Conservation (phyloP, 2,113 vertebrate species). For the Channa maculata region DNA sequence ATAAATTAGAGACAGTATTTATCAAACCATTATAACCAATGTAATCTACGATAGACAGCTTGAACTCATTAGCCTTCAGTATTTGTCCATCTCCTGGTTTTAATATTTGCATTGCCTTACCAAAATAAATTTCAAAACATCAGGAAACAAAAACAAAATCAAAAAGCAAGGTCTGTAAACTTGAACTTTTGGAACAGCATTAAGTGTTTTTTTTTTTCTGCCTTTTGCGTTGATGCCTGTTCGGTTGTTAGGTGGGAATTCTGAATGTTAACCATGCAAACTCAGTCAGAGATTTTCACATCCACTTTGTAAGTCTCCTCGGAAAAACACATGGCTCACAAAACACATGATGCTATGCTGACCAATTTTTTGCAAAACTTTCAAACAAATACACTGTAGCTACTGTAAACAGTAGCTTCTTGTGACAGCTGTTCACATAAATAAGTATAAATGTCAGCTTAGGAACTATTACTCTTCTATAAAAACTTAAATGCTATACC, state of each 20-base stretch:
- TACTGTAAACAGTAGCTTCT: not conserved
- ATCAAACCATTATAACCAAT: slow-evolving; percentile 25
- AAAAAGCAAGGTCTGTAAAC: not conserved
- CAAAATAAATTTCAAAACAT: not conserved
- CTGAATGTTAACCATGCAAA: not conserved
- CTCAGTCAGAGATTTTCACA: not conserved
- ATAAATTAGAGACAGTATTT: slow-evolving; percentile 38
- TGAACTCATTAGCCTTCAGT: slow-evolving; percentile 12
- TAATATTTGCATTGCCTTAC: not conserved
- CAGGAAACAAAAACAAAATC: slow-evolving; percentile 2
- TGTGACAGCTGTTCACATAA: not conserved
- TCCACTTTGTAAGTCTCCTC: slow-evolving; percentile 4
- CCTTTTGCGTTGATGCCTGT: too few species aligned
- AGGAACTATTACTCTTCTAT: too few species aligned
- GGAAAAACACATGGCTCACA: not conserved
- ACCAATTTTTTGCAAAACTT: too few species aligned
- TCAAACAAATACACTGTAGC: not conserved
- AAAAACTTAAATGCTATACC: too few species aligned
- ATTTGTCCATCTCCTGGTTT: slow-evolving; percentile 18
- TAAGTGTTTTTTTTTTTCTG: too few species aligned
- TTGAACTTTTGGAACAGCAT: too few species aligned
- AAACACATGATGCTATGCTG: too few species aligned
- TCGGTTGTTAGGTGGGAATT: too few species aligned
- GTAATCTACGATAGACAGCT: slow-evolving; percentile 18
- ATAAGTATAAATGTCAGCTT: not conserved